phyloP scores from a whole-genome alignment of 30 jellyfish, hydroid and myxozoan genomes.

The Aurelia coerulea region DNA sequence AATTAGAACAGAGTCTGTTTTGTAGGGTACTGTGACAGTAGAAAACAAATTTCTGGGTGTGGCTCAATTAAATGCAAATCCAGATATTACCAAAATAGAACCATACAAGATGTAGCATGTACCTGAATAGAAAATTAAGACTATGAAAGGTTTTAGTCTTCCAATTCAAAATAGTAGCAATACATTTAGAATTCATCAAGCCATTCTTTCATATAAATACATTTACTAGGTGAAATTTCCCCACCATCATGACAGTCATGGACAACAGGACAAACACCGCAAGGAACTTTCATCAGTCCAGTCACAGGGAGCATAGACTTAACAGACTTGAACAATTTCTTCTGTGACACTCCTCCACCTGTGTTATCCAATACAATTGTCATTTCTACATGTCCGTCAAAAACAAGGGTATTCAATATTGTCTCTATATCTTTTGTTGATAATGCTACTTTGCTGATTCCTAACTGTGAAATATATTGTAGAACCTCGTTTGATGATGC shows the following conservation, averaged over 20 bases:
- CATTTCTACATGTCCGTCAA: conserved; percentile 96
- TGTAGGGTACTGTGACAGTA: too few species aligned
- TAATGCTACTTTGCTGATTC: conserved; percentile 95
- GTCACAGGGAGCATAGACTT: conserved; percentile 83
- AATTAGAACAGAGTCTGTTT: too few species aligned
- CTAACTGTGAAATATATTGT: conserved; percentile 90
- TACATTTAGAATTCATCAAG: conserved; percentile 19
- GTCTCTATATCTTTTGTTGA: conserved; percentile 91
- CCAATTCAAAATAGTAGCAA: too few species aligned
- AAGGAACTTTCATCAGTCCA: conserved; percentile 94
- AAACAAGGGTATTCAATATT: conserved; percentile 84
- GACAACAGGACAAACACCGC: conserved; percentile 97
- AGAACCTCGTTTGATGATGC: conserved; percentile 94
- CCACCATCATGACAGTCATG: conserved; percentile 94
- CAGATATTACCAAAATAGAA: too few species aligned
- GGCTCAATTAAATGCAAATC: too few species aligned
- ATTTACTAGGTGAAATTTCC: conserved; percentile 78
- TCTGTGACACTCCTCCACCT: conserved; percentile 71
- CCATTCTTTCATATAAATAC: conserved; percentile 93
- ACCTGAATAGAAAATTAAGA: too few species aligned
- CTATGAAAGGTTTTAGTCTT: too few species aligned
- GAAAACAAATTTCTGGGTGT: too few species aligned
- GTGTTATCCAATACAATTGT: conserved; percentile 50
- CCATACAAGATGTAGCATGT: too few species aligned
- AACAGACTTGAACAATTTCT: conserved; percentile 77